Conservation (phyloP, 1,140 invertebrate species). For the Drosophila lacteicornis region DNA sequence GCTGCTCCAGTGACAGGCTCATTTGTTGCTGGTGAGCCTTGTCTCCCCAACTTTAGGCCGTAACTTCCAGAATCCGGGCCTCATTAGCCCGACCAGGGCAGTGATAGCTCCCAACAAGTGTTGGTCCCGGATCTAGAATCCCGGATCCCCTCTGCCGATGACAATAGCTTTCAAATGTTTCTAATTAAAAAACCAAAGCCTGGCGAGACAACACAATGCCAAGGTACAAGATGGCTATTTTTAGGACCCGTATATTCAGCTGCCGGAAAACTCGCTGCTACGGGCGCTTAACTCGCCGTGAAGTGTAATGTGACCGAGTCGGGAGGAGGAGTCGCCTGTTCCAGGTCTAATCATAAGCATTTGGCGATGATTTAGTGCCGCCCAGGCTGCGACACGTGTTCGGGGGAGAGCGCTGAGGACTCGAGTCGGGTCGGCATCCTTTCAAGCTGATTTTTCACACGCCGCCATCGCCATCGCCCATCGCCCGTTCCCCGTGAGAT, state of each 20-base stretch:
- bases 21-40: slow-evolving; percentile 74
- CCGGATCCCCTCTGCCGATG: slow-evolving; percentile 30
- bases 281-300: slow-evolving; percentile 65
- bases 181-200: slow-evolving; percentile 71
- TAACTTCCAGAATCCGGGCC: slow-evolving; percentile 23
- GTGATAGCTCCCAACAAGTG: slow-evolving; percentile 78
- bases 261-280: slow-evolving; percentile 44
- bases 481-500: slow-evolving; percentile 55
- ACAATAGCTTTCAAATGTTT: slow-evolving; percentile 81
- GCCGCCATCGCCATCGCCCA: slow-evolving; percentile 51
- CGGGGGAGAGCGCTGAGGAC: slow-evolving; percentile 20
- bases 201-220: slow-evolving; percentile 20
- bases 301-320: slow-evolving; percentile 66
- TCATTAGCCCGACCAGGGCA: slow-evolving; percentile 61
- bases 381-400: slow-evolving; percentile 69
- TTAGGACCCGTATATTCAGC: slow-evolving; percentile 51
- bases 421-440: slow-evolving; percentile 63
- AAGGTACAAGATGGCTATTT: slow-evolving; percentile 51
- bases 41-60: slow-evolving; percentile 25
- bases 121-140: slow-evolving; percentile 11
- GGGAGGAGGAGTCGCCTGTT: slow-evolving; percentile 25
- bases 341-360: slow-evolving; percentile 76
- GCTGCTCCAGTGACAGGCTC: slow-evolving; percentile 60
- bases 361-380: slow-evolving; percentile 77
- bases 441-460: slow-evolving; percentile 80